Percentiles rank a stretch among this genome's conserved stretches.
Evolutionary conservation across 2,888 invertebrate species (phyloP).

Genomic region (Pristionchus japonicus): DNA sequence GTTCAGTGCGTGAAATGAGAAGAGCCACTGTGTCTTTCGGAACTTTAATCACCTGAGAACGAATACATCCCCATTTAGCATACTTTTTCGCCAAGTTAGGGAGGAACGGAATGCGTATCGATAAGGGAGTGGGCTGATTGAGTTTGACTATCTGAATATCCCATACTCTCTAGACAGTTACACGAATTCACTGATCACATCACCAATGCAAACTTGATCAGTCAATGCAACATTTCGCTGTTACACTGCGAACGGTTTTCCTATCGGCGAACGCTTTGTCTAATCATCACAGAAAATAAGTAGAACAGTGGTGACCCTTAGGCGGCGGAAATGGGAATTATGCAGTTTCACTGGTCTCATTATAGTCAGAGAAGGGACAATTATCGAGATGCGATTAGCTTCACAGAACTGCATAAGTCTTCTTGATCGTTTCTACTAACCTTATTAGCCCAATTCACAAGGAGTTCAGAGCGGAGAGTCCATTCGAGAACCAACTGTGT

Average conservation of each 20-base stretch:
- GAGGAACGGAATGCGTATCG: background rate
- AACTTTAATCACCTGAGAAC: too few species aligned
- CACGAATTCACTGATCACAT: background rate
- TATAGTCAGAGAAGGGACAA: background rate
- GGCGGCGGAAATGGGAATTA: background rate
- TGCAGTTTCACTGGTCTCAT: background rate
- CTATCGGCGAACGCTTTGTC: background rate
- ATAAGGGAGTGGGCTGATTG: too few species aligned
- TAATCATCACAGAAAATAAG: background rate
- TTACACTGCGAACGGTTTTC: background rate
- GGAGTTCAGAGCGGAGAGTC: background rate
- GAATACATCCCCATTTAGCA: too few species aligned
- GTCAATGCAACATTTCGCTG: constrained; percentile 11
- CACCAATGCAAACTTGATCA: background rate
- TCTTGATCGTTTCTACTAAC: background rate
- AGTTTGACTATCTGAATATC: too few species aligned
- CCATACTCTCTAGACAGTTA: too few species aligned
- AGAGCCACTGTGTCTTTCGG: too few species aligned
- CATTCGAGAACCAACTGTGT: background rate
- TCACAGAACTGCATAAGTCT: background rate
- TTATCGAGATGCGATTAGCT: background rate
- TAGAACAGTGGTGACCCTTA: background rate
- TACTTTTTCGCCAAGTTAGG: background rate
- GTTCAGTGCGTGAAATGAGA: too few species aligned
- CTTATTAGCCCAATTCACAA: background rate